Conservation (phyloP, 2,797 vertebrate genomes). For the Argya squamiceps region DNA sequence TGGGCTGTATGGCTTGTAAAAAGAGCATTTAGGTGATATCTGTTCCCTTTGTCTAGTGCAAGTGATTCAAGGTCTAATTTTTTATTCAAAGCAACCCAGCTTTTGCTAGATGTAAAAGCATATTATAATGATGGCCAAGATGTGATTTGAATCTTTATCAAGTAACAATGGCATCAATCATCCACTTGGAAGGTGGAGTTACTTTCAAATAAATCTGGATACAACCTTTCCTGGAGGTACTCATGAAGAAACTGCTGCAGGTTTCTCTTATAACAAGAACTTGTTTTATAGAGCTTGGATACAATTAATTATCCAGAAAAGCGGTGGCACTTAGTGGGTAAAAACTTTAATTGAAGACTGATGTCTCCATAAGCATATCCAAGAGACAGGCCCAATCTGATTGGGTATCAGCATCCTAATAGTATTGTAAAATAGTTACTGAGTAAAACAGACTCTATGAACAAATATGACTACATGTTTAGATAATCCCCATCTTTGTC, state of each 20-base stretch:
- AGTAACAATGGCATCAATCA: not conserved
- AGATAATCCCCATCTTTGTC: not conserved
- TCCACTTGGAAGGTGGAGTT: not conserved
- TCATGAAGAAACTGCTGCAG: not conserved
- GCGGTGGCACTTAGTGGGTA: not conserved
- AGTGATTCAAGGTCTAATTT: not conserved
- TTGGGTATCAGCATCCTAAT: not conserved
- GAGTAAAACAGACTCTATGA: not conserved
- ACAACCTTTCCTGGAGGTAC: not conserved
- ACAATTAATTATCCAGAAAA: not conserved
- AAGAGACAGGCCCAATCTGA: not conserved
- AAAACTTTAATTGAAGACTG: not conserved
- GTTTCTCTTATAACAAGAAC: not conserved
- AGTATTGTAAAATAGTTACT: not conserved
- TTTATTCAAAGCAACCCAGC: not conserved
- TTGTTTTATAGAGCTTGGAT: not conserved
- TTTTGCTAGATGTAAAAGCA: not conserved
- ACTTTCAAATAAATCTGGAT: not conserved
- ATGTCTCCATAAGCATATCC: not conserved
- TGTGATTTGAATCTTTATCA: not conserved
- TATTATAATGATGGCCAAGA: not conserved
- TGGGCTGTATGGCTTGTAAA: not conserved
- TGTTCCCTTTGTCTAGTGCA: not conserved
- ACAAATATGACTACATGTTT: not conserved
- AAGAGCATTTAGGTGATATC: not conserved